Conservation (phyloP, 2,113 vertebrate genomes). For the Grammomys surdaster region DNA sequence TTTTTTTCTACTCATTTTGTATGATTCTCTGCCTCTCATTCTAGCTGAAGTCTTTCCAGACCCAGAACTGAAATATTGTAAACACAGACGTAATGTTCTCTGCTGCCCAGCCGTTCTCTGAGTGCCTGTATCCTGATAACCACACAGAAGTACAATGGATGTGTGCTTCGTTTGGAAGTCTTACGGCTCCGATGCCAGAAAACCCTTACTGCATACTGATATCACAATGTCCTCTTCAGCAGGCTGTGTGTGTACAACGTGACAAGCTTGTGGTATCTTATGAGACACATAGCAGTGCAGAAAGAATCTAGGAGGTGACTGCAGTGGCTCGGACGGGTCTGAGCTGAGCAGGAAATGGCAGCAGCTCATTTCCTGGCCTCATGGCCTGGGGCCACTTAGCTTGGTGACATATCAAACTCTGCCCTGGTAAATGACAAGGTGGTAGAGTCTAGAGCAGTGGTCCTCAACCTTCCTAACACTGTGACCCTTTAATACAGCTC, state of each 20-base stretch:
- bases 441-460: background rate
- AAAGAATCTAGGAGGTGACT: background rate
- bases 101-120: background rate
- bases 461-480: background rate
- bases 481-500: too few species aligned
- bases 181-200: background rate
- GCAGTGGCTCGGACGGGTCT: background rate
- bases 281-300: background rate
- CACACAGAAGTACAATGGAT: background rate
- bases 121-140: background rate
- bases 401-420: background rate
- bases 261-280: background rate
- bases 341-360: background rate
- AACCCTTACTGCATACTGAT: background rate
- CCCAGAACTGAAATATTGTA: slow-evolving; percentile 15
- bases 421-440: background rate
- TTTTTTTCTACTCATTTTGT: slow-evolving; percentile 20
- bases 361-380: background rate
- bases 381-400: background rate
- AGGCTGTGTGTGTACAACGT: background rate
- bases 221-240: rapidly evolving
- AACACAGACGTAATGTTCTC: background rate
- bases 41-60: slow-evolving; percentile 7
- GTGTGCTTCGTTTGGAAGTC: background rate
- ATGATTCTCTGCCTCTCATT: background rate